Evolutionary conservation across 2,113 vertebrate genomes (phyloP).

Genomic region (Lepidothrix coronata): DNA sequence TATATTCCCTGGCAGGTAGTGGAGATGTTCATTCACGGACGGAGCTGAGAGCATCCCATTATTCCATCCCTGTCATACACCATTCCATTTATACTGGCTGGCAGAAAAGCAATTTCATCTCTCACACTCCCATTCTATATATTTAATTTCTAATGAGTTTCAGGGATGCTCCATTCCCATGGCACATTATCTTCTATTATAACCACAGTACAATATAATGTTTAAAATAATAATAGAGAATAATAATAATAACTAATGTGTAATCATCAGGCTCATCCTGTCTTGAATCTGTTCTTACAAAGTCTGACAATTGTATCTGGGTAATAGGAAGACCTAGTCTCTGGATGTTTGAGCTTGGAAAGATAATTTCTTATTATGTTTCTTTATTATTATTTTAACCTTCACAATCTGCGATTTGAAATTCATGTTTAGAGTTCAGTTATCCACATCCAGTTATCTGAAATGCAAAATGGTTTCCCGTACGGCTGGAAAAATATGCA

Average conservation of each 20-base stretch:
- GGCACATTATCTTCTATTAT: constrained; percentile 35
- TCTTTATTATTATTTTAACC: background rate
- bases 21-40: background rate
- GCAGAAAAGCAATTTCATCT: constrained; percentile 47
- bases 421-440: background rate
- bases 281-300: background rate
- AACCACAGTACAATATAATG: background rate
- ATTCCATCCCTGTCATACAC: constrained; percentile 15
- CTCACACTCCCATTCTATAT: constrained; percentile 6
- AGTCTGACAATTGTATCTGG: background rate
- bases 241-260: constrained; percentile 30
- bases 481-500: background rate
- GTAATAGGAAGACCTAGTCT: background rate
- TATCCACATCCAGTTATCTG: background rate
- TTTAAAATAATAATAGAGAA: constrained; percentile 35
- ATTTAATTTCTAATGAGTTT: constrained; percentile 61
- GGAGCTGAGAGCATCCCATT: constrained; percentile 11
- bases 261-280: constrained; percentile 7
- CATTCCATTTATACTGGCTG: constrained; percentile 13
- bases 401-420: background rate
- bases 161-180: constrained; percentile 21
- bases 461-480: background rate
- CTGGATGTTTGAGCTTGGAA: background rate
- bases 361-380: background rate
- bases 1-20: background rate